These are phyloP conservation scores for Sturnira hondurensis DNA, from an alignment of 2,113 vertebrate species.

Conservation along the genomic window DNA sequence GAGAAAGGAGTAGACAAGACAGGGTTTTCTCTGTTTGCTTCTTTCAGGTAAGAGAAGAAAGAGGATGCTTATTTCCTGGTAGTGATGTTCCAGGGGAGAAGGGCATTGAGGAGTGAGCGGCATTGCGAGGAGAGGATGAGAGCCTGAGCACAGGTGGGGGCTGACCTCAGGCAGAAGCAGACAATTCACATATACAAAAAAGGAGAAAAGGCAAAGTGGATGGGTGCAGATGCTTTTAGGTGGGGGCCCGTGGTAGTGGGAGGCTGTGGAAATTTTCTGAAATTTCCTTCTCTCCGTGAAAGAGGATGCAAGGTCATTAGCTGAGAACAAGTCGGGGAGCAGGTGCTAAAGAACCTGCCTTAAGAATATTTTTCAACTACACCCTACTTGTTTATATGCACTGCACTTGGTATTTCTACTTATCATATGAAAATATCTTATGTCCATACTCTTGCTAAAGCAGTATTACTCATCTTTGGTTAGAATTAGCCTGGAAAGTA, in stretches of 20 bases:
- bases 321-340: neutral
- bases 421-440: conserved; percentile 44
- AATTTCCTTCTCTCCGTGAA: neutral
- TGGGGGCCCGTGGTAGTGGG: too few species aligned
- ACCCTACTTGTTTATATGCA: neutral
- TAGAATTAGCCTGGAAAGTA: conserved; percentile 49
- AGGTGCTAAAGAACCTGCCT: neutral
- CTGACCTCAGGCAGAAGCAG: neutral
- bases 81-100: neutral
- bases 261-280: neutral
- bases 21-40: neutral
- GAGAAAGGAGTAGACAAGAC: neutral
- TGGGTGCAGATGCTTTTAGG: neutral
- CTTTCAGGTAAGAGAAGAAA: neutral
- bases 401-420: neutral
- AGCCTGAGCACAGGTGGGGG: too few species aligned
- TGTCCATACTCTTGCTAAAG: neutral
- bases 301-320: neutral
- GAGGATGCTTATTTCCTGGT: neutral
- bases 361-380: neutral
- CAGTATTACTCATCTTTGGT: conserved; percentile 38
- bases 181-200: neutral
- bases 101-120: neutral
- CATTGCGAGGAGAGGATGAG: neutral
- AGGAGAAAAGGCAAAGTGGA: neutral